Base-by-base conservation (phyloP, 2,888 invertebrate species). In the Chalcis sispes region DNA sequence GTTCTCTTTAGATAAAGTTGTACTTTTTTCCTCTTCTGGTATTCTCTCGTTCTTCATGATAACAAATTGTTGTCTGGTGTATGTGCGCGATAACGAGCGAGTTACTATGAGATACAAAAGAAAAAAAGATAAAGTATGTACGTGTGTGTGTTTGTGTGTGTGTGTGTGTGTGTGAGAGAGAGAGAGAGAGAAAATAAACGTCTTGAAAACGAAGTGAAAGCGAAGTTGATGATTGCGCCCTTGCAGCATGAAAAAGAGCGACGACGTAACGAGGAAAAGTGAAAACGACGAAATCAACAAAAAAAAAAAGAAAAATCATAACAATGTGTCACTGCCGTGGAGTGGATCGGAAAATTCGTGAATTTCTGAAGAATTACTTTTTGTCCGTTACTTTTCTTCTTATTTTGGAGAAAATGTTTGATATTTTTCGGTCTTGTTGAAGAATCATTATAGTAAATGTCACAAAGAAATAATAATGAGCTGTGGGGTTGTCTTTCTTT, bases 271-370 rank as follows among this genome's bases (percentile, higher is more conserved):
- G 15, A 20, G 18, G 15, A 29, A 65, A 18, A 15, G 46, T n/a
- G 54, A 27, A 23, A 46, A 15, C 10, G 50, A 27, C 8, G 29
- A 13, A 36, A 59, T 56, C 10, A 13, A 59, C 36, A 36, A 59
- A n/a, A 18, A n/a, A 18, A 13, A n/a, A 27, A 67, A n/a, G 36
- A 56, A 56, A 72, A 62, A 64, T 72, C 46, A 23, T 48, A 65
- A 65, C 32, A 65, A 58, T 72, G 65, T 36, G 32, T 65, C 72
- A 72, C 58, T 72, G 72, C 61, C 70, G 61, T 40, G 25, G 15
- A 52, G 23, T 23, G 29, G 15, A 71, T 61, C 4, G 36, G 40
- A 13, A 61, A 40, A 40, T 70, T 58, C 27, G n/a, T 32, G 29
- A 48, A 36, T 59, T 29, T 18, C 5, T 25, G 50, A n/a, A 56